Evolutionary conservation across 2,113 vertebrate genomes (phyloP).

Genomic region (Psophia crepitans): DNA sequence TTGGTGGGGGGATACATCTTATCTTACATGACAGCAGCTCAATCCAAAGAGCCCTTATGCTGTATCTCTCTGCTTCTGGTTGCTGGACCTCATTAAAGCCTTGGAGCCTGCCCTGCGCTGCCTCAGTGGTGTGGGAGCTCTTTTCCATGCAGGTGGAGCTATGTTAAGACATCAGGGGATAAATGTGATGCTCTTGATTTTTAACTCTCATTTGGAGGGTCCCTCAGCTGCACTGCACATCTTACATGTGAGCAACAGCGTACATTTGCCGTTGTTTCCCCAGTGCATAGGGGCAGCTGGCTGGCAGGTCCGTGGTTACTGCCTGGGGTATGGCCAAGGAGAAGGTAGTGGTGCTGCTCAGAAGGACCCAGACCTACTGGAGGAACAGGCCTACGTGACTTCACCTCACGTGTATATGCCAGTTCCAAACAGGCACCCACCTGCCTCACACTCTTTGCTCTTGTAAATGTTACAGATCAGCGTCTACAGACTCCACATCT

Average conservation of each 20-base stretch:
- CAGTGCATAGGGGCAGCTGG: neutral
- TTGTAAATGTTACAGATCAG: neutral
- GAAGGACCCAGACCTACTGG: neutral
- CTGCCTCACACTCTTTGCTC: neutral
- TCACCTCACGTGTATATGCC: neutral
- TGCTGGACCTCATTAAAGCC: neutral
- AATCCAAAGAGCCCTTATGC: rapidly evolving
- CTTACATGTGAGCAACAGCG: rapidly evolving
- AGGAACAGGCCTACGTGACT: neutral
- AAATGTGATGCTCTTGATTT: neutral
- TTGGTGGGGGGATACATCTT: neutral
- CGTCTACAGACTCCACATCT: no score
- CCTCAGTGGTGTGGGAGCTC: rapidly evolving
- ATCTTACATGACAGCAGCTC: neutral
- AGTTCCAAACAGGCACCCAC: neutral
- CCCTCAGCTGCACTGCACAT: rapidly evolving
- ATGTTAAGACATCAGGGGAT: neutral
- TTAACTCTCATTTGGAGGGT: neutral
- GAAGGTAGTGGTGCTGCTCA: neutral
- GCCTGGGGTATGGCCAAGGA: neutral
- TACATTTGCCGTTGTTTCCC: neutral
- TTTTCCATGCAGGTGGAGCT: rapidly evolving
- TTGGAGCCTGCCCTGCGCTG: no score
- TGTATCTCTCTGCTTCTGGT: neutral
- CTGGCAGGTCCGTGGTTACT: neutral